Conservation (phyloP, 2,113 vertebrate species). For the Oryzias melastigma region DNA sequence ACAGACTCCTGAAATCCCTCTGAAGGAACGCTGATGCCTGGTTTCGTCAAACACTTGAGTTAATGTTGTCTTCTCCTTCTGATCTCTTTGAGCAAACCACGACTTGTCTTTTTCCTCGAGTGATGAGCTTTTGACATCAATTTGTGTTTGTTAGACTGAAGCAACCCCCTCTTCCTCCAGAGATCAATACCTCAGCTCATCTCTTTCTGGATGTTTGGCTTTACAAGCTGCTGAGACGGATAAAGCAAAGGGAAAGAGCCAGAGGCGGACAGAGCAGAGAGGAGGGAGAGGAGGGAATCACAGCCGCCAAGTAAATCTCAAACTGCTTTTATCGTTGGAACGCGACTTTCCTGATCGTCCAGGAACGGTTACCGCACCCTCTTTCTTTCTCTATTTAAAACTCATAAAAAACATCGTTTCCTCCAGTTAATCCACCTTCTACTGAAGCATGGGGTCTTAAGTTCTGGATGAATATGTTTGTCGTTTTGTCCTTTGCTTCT, state of each 20-base stretch:
- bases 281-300: constrained; percentile 37
- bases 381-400: no score
- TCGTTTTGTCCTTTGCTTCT: no score
- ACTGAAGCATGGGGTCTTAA: no score
- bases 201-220: constrained; percentile 59
- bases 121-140: constrained; percentile 67
- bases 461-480: no score
- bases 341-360: constrained; percentile 47
- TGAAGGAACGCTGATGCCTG: constrained; percentile 24
- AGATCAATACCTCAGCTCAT: constrained; percentile 72
- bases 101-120: constrained; percentile 44
- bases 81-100: constrained; percentile 33
- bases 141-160: constrained; percentile 67
- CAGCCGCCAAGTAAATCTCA: constrained; percentile 57
- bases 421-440: no score
- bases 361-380: constrained; percentile 24
- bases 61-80: constrained; percentile 26
- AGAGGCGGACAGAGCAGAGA: constrained; percentile 40
- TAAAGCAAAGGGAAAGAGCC: constrained; percentile 57
- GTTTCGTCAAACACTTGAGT: constrained; percentile 43
- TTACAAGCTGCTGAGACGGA: constrained; percentile 71
- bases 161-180: constrained; percentile 34
- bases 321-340: constrained; percentile 63
- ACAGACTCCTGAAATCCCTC: no score
- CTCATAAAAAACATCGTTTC: not conserved